Evolutionary conservation across 2,888 invertebrate genomes (phyloP), one percentile per base, ranked within the genome.

Genomic region (Muschampia plurimacula): DNA sequence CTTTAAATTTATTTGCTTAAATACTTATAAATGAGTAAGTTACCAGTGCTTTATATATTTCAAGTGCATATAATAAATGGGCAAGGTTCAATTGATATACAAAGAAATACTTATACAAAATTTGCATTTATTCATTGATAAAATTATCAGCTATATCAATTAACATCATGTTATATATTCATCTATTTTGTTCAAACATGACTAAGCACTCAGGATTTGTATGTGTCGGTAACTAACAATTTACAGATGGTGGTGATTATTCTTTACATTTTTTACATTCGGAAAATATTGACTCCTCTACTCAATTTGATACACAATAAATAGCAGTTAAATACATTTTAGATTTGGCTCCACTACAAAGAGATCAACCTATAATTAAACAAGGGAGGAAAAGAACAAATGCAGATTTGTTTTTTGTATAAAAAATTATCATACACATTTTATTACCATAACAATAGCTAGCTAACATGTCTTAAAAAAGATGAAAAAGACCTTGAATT

Each of bases 381-480:
- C 76, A 72, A 72, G 72, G 67, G 46, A 59, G 69, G 81, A 83
- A 85, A 84, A 81, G 84, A 87, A 84, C 84, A 91, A 91, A 92
- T 91, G 92, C 93, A 93, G 91, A 92, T 92, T 91, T 87, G 84
- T 88, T 91, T 91, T 67, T 91, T 89, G 44, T 87, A 87, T 89
- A 89, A 90, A 91, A 92, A 92, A 90, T 88, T 90, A 89, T 90
- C 89, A 87, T 93, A 93, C 89, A 92, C 89, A 90, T 92, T 91
- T 91, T 81, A 89, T 92, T 89, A 91, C 88, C 84, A 89, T 91
- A 90, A 92, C 90, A 91, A 91, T 90, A 90, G 91, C 92, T 92
- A 92, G 88, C 90, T 91, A 93, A 89, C 87, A 89, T 88, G 91
- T 93, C 92, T 93, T 93, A 92, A 91, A 93, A 93, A 93, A 93